A percentile compares a stretch with the other conserved stretches of the same genome.
Conservation (phyloP, 2,888 invertebrate genomes). For the Phortica magna region DNA sequence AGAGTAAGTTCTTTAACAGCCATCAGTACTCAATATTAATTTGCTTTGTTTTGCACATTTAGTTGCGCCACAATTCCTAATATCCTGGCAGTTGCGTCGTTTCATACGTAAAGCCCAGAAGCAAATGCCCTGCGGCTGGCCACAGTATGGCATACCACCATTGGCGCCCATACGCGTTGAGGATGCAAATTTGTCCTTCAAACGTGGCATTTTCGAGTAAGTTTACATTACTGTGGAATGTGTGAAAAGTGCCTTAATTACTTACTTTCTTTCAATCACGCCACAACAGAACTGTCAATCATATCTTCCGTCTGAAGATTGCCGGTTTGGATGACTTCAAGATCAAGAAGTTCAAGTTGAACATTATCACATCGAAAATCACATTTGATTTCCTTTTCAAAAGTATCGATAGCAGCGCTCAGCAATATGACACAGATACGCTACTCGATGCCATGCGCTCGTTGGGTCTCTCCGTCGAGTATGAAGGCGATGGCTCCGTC, state of each 20-base stretch:
- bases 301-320: slow-evolving; percentile 63
- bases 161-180: slow-evolving; percentile 66
- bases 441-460: slow-evolving; percentile 63
- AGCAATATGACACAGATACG: slow-evolving; percentile 69
- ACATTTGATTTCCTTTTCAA: slow-evolving; percentile 68
- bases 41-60: slow-evolving; percentile 6
- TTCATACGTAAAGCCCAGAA: slow-evolving; percentile 64
- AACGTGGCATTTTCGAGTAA: slow-evolving; percentile 63
- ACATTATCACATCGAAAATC: slow-evolving; percentile 61
- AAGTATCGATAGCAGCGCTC: slow-evolving; percentile 64
- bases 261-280: background rate
- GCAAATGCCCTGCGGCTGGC: slow-evolving; percentile 73
- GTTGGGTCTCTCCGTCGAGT: slow-evolving; percentile 65
- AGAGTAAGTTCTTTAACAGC: slow-evolving; percentile 54
- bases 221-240: slow-evolving; percentile 26
- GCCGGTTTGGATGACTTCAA: slow-evolving; percentile 71
- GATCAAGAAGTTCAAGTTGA: slow-evolving; percentile 68
- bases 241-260: background rate
- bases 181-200: slow-evolving; percentile 55
- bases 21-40: background rate
- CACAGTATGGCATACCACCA: slow-evolving; percentile 65
- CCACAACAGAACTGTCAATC: slow-evolving; percentile 58
- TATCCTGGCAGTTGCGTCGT: slow-evolving; percentile 71
- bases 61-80: slow-evolving; percentile 63
- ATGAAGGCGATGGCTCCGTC: slow-evolving; percentile 68